Percentiles rank a stretch among this genome's conserved stretches.
Conservation (phyloP, 2,113 vertebrate genomes). For the Miniopterus natalensis region DNA sequence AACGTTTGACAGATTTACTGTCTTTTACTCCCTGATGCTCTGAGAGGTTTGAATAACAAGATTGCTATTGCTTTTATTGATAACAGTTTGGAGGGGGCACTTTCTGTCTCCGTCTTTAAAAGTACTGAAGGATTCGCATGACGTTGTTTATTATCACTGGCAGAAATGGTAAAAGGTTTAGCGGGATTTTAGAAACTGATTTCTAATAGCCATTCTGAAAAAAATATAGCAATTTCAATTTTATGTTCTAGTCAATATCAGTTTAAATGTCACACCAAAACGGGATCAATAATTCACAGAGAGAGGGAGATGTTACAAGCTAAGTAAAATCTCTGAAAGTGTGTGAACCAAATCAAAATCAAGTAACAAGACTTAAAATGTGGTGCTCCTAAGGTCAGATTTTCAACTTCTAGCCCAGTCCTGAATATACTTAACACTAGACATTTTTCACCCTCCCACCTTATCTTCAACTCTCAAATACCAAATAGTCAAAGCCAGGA, state of each 20-base stretch:
- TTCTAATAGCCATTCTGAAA: constrained; percentile 41
- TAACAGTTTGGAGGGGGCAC: constrained; percentile 22
- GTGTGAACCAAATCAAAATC: background rate
- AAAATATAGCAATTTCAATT: background rate
- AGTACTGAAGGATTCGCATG: constrained; percentile 30
- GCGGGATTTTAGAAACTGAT: constrained; percentile 63
- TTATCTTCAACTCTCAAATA: background rate
- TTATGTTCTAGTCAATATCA: background rate
- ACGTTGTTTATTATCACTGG: constrained; percentile 40
- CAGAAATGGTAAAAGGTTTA: constrained; percentile 41
- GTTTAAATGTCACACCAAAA: background rate
- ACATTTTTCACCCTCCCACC: background rate
- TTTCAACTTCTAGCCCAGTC: background rate
- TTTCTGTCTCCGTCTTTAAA: constrained; percentile 57
- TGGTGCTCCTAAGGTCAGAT: accelerated
- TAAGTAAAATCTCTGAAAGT: background rate
- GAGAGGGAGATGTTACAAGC: background rate
- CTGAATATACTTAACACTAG: background rate
- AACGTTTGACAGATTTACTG: constrained; percentile 69
- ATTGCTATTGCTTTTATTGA: constrained; percentile 55
- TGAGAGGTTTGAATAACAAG: constrained; percentile 65
- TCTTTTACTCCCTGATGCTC: constrained; percentile 56
- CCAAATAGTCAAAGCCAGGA: background rate
- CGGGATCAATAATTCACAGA: background rate
- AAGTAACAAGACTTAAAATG: background rate